Base-by-base conservation (phyloP, 1,140 invertebrate species). In the Habropoda laboriosa region DNA sequence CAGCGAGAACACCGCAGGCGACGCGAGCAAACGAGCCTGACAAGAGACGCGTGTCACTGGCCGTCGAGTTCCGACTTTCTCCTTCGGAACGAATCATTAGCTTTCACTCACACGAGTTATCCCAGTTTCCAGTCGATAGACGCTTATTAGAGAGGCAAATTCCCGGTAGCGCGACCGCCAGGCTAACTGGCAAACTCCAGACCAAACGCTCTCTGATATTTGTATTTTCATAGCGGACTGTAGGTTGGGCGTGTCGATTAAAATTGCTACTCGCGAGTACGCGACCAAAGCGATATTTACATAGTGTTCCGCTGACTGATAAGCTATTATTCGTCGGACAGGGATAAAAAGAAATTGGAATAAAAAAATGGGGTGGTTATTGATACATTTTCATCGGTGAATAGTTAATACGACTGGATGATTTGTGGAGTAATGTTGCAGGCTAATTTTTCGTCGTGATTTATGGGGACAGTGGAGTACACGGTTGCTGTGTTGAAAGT, bases 71-170 rank as follows among this genome's bases (percentile, higher is more conserved):
- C 77, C 73, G 78, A 86, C 85, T 86, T 86, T 86, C 85, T 86
- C 85, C 85, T 71, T 86, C 84, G 81, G 81, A 86, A 83, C 84
- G 81, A 86, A 86, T 86, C 85, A 86, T 86, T 86, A 83, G 85
- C 85, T 86, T 86, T 86, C 85, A 86, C 85, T 86, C 76, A 53
- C 77, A 80, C 77, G 80, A 80, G 80, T 80, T 86, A 86, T 67
- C 71, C 79, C 45, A 49, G 83, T 85, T 85, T 85, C 83, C 83
- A 84, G 67, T 53, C 70, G 72, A 76, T 64, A 70, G 73, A n/a
- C 73, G 64, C 82, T 85, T 63, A 76, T 78, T 81, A 81, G 67
- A 85, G 68, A 81, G 45, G 66, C 53, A 42, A 80, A 79, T 57
- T 68, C 63, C 49, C 70, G 70, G 68, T 66, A 49, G 70, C 45